Conservation (phyloP, 2,797 vertebrate genomes). For the Epinephelus malabaricus region DNA sequence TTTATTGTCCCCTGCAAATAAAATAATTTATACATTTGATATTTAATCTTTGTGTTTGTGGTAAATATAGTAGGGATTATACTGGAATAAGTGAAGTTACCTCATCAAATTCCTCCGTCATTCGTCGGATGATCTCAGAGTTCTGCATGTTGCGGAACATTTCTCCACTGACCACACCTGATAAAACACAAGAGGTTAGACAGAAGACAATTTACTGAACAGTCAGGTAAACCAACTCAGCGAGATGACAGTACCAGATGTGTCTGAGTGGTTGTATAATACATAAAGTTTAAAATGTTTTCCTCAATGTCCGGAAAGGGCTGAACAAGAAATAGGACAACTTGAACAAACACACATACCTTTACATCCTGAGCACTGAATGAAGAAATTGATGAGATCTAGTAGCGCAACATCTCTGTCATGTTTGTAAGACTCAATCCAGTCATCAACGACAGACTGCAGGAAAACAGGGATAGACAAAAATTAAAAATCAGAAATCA, state of each 20-base stretch:
- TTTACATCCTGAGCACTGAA: conserved; percentile 99
- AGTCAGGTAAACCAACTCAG: background rate
- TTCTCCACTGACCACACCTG: conserved; percentile 97
- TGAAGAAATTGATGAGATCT: conserved; percentile 99
- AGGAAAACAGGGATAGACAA: conserved; percentile 50
- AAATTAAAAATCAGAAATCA: background rate
- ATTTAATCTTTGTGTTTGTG: background rate
- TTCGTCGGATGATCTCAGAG: conserved; percentile 99
- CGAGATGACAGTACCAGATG: background rate
- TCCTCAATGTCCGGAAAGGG: background rate
- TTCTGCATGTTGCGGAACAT: conserved; percentile 99
- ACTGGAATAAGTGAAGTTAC: conserved; percentile 78
- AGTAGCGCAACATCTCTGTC: conserved; percentile 97
- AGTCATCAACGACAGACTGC: conserved; percentile 98
- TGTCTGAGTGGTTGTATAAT: background rate
- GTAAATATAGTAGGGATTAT: conserved; percentile 1
- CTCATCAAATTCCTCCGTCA: conserved; percentile 99
- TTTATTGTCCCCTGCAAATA: background rate
- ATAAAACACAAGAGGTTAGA: conserved; percentile 50
- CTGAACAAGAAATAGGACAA: background rate
- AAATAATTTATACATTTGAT: background rate
- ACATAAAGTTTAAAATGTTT: conserved; percentile 1
- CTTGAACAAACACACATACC: conserved; percentile 81
- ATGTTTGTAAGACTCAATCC: conserved; percentile 99
- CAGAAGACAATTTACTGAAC: conserved; percentile 9